Percentiles rank a stretch among this genome's conserved stretches.
phyloP scores from a whole-genome alignment of 2,797 vertebrate species.

The Scarus forsteni region DNA sequence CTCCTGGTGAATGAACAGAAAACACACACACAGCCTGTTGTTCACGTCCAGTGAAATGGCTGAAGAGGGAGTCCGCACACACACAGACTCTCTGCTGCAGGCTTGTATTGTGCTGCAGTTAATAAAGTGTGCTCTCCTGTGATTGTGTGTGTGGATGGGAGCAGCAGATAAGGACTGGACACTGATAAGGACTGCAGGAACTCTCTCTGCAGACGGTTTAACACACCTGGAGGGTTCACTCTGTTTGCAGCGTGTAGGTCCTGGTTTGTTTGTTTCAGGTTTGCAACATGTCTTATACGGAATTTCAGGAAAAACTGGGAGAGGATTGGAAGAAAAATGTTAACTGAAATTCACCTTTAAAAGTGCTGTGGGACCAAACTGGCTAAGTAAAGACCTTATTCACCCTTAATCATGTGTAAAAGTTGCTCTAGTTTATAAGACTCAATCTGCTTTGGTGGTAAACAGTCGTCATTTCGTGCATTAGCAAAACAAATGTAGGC shows the following conservation, averaged over 20 bases:
- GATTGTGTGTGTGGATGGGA: slow-evolving; percentile 22
- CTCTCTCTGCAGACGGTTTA: slow-evolving; percentile 21
- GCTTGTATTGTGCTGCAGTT: slow-evolving; percentile 42
- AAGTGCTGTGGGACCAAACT: no score
- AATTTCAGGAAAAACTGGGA: no score
- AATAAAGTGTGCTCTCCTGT: slow-evolving; percentile 29
- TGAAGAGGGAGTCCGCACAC: slow-evolving; percentile 12
- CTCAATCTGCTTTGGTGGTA: no score
- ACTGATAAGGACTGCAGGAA: slow-evolving; percentile 49
- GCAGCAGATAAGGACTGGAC: slow-evolving; percentile 41
- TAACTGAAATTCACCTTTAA: no score
- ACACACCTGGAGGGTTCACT: neutral
- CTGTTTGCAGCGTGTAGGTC: neutral
- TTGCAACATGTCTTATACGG: no score
- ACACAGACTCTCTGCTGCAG: slow-evolving; percentile 27
- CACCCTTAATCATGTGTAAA: no score
- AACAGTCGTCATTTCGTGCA: no score
- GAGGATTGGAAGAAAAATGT: no score
- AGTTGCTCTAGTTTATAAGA: no score
- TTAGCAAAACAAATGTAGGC: no score
- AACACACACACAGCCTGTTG: neutral
- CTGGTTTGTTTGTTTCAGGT: neutral
- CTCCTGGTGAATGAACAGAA: neutral
- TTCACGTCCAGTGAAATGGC: slow-evolving; percentile 18
- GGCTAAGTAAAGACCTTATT: no score